Base-by-base conservation (phyloP, 2,888 invertebrate species). In the Caenorhabditis becei region DNA sequence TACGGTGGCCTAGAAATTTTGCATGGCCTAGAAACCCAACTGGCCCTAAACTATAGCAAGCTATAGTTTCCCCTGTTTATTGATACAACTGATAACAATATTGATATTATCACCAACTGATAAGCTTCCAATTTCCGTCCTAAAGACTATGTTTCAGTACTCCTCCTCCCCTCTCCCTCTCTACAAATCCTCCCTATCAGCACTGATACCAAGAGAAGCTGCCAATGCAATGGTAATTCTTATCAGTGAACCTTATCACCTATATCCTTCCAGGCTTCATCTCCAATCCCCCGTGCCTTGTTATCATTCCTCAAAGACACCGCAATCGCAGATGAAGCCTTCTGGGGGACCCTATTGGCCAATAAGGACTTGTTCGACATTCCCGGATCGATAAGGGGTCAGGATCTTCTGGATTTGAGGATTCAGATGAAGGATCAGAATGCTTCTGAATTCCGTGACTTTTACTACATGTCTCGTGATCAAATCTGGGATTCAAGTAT, bases 161-260 rank as follows among this genome's bases (percentile, higher is more conserved):
- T 41, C 32, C 16, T 35, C 41, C 11, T 47, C 82, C 1, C 85
- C 85, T 5, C 53, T 83, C 1, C 80, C 83, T 0, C 74, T 85
- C 2, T 81, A 51, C 66, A 86, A 86, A 54, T 81, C 86, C 0
- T 83, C 83, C 3, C 37, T 86, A 1, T 86, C 86, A 10, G 69
- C 81, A 0, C 16, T 83, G 10, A 65, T 86, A 18, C 81, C 84
- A 11, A 58, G 86, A 24, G 53, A 62, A 59, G 70, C 84, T 2
- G 84, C 83, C 0, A 59, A 85, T 56, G 20, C 23, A 1, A 67
- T 85, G 44, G 71, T 77, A 11, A 7, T n/a, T 37, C 24, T 18
- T 5, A n/a, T 4, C 11, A 28, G 2, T 28, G 28, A 14, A 2
- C 2, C 0, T 3, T 18, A 5, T 3, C n/a, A n/a, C n/a, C n/a